Percentiles rank a stretch among this genome's conserved stretches.
Evolutionary conservation across 2,113 vertebrate genomes (phyloP).

Genomic region (Neotoma lepida): DNA sequence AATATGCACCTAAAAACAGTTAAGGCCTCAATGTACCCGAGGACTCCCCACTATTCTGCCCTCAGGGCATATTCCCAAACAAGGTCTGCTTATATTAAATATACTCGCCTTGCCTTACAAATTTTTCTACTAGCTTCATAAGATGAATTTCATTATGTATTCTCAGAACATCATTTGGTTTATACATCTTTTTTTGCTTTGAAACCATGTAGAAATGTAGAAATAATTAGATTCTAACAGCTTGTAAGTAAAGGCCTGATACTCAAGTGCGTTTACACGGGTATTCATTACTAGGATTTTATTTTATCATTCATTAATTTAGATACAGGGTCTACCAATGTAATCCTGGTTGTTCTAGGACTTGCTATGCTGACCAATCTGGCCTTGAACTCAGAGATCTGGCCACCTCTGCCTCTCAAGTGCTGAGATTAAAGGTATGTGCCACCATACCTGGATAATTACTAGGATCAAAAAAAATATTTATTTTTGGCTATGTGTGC

Average conservation of each 20-base stretch:
- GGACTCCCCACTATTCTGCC: background rate
- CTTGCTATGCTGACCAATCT: background rate
- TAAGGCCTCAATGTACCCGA: background rate
- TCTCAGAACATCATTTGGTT: background rate
- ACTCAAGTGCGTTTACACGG: conserved; percentile 4
- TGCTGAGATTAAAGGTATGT: background rate
- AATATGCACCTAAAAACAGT: background rate
- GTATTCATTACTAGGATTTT: background rate
- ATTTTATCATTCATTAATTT: background rate
- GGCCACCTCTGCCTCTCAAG: background rate
- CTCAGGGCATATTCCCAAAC: background rate
- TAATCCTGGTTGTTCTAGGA: background rate
- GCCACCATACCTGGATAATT: background rate
- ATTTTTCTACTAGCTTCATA: background rate
- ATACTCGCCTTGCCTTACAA: background rate
- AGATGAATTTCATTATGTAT: background rate
- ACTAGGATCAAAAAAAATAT: background rate
- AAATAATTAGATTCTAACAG: too few relatives aligned
- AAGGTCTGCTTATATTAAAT: background rate
- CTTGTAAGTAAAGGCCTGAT: conserved; percentile 16
- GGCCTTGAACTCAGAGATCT: background rate
- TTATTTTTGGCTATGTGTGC: background rate
- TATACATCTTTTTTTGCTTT: background rate
- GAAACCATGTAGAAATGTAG: too few relatives aligned
- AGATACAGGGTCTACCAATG: background rate